Evolutionary conservation across 2,113 vertebrate species (phyloP), one percentile per base, ranked within the genome.

Genomic region (Sinosuthora webbiana): DNA sequence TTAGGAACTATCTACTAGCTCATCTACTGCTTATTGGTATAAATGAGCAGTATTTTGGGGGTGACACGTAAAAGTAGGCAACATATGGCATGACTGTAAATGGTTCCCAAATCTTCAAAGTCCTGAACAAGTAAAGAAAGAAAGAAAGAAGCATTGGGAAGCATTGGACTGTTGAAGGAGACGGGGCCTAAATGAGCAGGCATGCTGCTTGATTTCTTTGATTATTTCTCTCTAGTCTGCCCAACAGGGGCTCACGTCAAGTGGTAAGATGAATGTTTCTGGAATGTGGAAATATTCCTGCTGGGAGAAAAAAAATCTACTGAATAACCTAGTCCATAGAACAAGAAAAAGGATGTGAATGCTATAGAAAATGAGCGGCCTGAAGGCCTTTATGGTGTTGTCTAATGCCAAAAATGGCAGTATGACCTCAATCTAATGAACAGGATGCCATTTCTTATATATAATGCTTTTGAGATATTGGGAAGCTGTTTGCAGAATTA

Each of bases 11-110:
- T 95, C 96, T 96, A 31, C 83, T 96, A 97, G 89, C 95, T 98
- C 97, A 98, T 97, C 94, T 97, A 96, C 97, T 98, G 94, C 96
- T 97, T 97, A 95, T 93, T 89, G 94, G 91, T 93, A 97, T 97
- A 97, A 96, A 96, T 97, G 78, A 96, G 86, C 96, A 71, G 84
- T 84, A 62, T 97, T 97, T 95, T 80, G 50, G 63, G 86, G 91
- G 79, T 97, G 94, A 96, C 91, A 93, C 93, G 87, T 94, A 94
- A 92, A 92, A 85, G 14, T 78, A 80, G 85, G 63, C 70, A 86
- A 39, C 31, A 33, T 70, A 42, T 35, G 47, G 22, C 37, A 41
- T 28, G 16, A 65, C 53, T 83, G 39, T 94, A 89, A 92, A 85
- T 88, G 57, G 33, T 94, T 94, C 33, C 27, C 28, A 71, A 56